Percentiles rank a stretch among this genome's conserved stretches.
These are phyloP conservation scores for Malurus melanocephalus DNA, from an alignment of 2,113 vertebrate species.

Conservation along the genomic window DNA sequence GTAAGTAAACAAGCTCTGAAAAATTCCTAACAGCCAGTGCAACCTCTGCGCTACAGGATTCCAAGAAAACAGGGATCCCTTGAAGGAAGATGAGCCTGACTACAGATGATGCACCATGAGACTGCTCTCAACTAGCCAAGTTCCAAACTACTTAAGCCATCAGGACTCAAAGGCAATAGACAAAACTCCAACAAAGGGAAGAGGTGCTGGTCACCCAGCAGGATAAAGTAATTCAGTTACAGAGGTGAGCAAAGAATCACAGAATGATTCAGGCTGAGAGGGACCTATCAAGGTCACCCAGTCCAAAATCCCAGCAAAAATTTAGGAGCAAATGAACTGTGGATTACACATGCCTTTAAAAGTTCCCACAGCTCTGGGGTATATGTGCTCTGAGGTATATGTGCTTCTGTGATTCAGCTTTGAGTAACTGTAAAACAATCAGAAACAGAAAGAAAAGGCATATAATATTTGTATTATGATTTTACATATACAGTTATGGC, in stretches of 20 bases:
- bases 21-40: not conserved
- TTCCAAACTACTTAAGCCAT: not conserved
- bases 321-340: not conserved
- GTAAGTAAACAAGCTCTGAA: not conserved
- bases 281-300: not conserved
- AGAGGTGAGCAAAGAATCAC: not conserved
- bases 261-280: not conserved
- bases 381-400: not conserved
- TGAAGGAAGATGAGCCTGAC: not conserved
- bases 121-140: not conserved
- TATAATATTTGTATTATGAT: fast-evolving
- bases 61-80: not conserved
- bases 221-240: not conserved
- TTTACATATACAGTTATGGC: not conserved
- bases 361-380: not conserved
- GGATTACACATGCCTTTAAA: not conserved
- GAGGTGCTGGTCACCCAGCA: not conserved
- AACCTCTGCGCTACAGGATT: not conserved
- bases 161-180: not conserved
- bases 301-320: not conserved
- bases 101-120: not conserved
- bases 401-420: not conserved
- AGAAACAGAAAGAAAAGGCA: not conserved
- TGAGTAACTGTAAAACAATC: not conserved
- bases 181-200: not conserved